These are phyloP conservation scores for Scelioninae gen. 1 DNA, from an alignment of 2,888 invertebrate species.

Conservation along the genomic window DNA sequence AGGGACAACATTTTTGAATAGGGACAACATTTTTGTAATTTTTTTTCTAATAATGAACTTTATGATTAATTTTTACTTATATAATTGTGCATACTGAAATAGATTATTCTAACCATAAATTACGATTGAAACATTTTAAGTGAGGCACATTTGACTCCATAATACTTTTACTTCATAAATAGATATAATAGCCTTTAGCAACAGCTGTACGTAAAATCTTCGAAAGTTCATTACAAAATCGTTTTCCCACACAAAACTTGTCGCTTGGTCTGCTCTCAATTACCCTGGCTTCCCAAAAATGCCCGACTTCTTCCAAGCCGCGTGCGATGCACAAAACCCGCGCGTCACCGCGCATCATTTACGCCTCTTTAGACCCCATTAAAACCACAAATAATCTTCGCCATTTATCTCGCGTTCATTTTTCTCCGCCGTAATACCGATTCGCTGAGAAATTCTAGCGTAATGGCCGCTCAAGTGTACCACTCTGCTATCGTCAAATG, in stretches of 20 bases:
- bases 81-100: no score
- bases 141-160: no score
- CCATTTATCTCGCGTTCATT: slow-evolving; percentile 54
- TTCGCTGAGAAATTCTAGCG: slow-evolving; percentile 51
- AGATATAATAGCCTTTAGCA: neutral
- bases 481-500: slow-evolving; percentile 41
- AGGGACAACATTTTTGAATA: no score
- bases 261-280: slow-evolving; percentile 41
- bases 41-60: no score
- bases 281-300: slow-evolving; percentile 38
- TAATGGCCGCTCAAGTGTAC: slow-evolving; percentile 48
- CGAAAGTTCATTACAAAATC: slow-evolving; percentile 36
- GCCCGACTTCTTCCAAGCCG: slow-evolving; percentile 30
- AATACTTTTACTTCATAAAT: no score
- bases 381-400: slow-evolving; percentile 53
- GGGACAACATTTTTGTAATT: no score
- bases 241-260: slow-evolving; percentile 26
- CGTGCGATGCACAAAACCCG: slow-evolving; percentile 46
- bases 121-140: no score
- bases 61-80: no score
- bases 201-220: no score
- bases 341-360: slow-evolving; percentile 53
- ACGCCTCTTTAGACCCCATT: slow-evolving; percentile 60
- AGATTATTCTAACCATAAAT: no score
- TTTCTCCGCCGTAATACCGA: slow-evolving; percentile 46